These are phyloP conservation scores for Amblyraja radiata DNA, from an alignment of 2,797 vertebrate species.

Conservation along the genomic window DNA sequence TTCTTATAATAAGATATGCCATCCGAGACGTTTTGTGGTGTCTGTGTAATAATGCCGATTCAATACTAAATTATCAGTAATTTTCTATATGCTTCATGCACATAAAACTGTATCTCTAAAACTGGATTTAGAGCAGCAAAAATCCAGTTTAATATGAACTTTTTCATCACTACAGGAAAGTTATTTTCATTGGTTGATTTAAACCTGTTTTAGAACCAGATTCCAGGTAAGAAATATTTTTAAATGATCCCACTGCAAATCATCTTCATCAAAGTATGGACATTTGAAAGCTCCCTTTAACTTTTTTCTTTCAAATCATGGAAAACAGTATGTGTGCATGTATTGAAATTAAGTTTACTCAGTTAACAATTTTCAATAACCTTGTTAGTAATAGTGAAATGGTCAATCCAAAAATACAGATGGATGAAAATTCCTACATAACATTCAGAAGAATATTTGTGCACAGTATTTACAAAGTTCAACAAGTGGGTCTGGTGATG, in stretches of 20 bases:
- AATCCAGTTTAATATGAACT: constrained; percentile 18
- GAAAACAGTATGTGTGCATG: not conserved
- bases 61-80: not conserved
- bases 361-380: not conserved
- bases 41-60: constrained; percentile 13
- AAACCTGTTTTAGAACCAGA: not conserved
- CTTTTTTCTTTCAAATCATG: not conserved
- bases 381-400: too few species aligned
- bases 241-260: not conserved
- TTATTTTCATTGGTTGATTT: not conserved
- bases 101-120: not conserved
- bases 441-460: too few species aligned
- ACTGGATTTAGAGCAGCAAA: not conserved
- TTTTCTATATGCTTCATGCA: constrained; percentile 1
- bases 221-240: not conserved
- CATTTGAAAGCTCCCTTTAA: too few species aligned
- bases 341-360: not conserved
- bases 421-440: too few species aligned
- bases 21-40: constrained; percentile 23
- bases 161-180: not conserved
- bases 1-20: not conserved
- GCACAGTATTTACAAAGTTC: too few species aligned
- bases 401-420: too few species aligned
- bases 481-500: too few species aligned
- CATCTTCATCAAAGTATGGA: not conserved